phyloP scores from a whole-genome alignment of 2,888 invertebrate genomes.

The Hydriomena furcata region DNA sequence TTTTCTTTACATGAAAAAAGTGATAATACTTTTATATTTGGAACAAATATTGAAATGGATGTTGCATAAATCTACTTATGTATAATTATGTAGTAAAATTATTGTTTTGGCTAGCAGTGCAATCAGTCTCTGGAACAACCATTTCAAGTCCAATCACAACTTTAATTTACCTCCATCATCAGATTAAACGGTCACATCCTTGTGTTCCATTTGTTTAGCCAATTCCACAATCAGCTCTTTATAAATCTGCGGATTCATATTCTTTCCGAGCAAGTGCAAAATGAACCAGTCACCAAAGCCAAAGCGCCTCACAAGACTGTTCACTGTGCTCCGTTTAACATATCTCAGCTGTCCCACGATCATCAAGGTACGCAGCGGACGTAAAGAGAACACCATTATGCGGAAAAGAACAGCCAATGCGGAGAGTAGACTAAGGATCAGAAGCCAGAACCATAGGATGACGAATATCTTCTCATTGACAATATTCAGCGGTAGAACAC shows the following conservation, averaged over 20 bases:
- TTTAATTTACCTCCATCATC: constrained; percentile 1
- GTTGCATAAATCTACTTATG: too few species aligned
- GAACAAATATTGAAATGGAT: too few species aligned
- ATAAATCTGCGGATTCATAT: constrained; percentile 88
- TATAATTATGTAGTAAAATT: not conserved
- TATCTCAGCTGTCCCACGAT: constrained; percentile 84
- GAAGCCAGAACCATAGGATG: constrained; percentile 90
- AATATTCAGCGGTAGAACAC: constrained; percentile 90
- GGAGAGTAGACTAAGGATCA: constrained; percentile 85
- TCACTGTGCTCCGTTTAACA: constrained; percentile 78
- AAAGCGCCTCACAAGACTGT: constrained; percentile 77
- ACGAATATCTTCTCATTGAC: constrained; percentile 91
- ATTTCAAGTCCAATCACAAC: constrained; percentile 24
- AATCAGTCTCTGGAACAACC: constrained; percentile 20
- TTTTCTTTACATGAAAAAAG: not conserved
- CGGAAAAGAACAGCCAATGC: constrained; percentile 87
- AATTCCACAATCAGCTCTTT: constrained; percentile 85
- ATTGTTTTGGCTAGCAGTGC: constrained; percentile 10
- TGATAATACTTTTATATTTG: too few species aligned
- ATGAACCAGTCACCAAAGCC: constrained; percentile 91
- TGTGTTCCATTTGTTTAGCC: constrained; percentile 64
- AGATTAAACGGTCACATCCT: constrained; percentile 54
- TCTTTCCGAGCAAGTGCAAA: constrained; percentile 89
- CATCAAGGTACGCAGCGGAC: constrained; percentile 84
- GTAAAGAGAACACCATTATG: constrained; percentile 78